Percentiles rank a stretch among this genome's conserved stretches.
phyloP scores from a whole-genome alignment of 2,797 vertebrate genomes.

The Lepilemur ruficaudatus region DNA sequence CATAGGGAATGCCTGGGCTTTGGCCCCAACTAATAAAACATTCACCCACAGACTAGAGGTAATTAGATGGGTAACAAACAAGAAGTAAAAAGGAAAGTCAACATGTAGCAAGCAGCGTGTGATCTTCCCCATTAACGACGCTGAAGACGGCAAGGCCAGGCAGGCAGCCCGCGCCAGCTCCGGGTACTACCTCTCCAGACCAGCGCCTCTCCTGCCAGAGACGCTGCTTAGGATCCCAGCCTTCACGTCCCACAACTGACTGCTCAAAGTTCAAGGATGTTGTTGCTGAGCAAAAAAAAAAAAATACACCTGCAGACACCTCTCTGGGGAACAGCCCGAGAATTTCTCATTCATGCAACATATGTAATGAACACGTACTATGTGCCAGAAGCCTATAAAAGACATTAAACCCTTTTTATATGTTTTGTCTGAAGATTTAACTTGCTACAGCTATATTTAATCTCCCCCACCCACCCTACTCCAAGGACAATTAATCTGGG shows the following conservation, averaged over 20 bases:
- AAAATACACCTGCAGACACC: not conserved
- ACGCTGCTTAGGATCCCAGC: not conserved
- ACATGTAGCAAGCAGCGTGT: not conserved
- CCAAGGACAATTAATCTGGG: not conserved
- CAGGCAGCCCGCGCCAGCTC: not conserved
- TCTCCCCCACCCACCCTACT: not conserved
- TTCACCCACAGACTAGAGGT: constrained; percentile 33
- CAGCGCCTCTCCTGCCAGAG: not conserved
- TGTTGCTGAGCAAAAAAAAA: not conserved
- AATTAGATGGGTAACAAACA: constrained; percentile 65
- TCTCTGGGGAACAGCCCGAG: not conserved
- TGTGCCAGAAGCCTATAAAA: constrained; percentile 46
- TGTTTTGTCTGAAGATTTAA: constrained; percentile 36
- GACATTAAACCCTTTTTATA: not conserved
- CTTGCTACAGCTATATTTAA: not conserved
- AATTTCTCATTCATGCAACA: not conserved
- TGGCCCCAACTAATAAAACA: constrained; percentile 65
- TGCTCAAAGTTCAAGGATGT: not conserved
- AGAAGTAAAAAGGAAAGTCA: constrained; percentile 69
- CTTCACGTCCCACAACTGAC: not conserved
- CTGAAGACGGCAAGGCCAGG: accelerated
- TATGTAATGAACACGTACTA: constrained; percentile 27
- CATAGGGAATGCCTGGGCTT: constrained; percentile 47
- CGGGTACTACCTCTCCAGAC: not conserved
- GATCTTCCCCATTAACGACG: not conserved